Evolutionary conservation across 2,797 vertebrate genomes (phyloP).

Genomic region (Scomberomorus guttatus): DNA sequence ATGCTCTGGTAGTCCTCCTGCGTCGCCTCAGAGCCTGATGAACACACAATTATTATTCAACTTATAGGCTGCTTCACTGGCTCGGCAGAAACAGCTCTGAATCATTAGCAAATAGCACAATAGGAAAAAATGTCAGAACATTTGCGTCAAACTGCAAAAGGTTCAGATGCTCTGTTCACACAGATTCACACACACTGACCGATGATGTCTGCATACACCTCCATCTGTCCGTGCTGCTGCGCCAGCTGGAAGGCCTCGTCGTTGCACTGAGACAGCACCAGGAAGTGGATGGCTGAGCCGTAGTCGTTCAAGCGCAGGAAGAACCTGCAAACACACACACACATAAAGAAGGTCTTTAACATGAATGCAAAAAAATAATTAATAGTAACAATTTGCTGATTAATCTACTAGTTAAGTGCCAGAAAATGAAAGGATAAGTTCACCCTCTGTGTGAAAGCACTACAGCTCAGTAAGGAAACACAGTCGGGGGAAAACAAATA

Average conservation of each 20-base stretch:
- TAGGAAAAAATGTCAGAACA: neutral
- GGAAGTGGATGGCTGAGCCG: slow-evolving; percentile 96
- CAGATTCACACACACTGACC: slow-evolving; percentile 72
- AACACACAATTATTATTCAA: slow-evolving; percentile 29
- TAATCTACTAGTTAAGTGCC: neutral
- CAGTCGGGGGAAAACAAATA: too few species aligned
- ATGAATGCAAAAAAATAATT: neutral
- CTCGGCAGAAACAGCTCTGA: neutral
- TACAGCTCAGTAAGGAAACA: too few species aligned
- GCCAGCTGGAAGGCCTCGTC: slow-evolving; percentile 97
- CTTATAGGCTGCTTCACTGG: neutral
- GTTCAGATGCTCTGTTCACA: neutral
- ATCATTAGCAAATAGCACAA: neutral
- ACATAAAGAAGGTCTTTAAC: neutral
- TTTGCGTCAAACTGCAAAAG: neutral
- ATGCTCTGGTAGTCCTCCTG: slow-evolving; percentile 98
- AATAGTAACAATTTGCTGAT: neutral
- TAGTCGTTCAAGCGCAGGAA: slow-evolving; percentile 95
- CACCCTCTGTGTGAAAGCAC: too few species aligned
- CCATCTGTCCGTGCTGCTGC: slow-evolving; percentile 98
- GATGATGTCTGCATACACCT: slow-evolving; percentile 97
- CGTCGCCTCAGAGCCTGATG: slow-evolving; percentile 90
- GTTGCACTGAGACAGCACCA: slow-evolving; percentile 96
- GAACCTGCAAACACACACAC: slow-evolving; percentile 85
- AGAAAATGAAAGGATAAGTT: too few species aligned